Percentiles rank a stretch among this genome's conserved stretches.
phyloP scores from a whole-genome alignment of 2,797 vertebrate genomes.

The Petrocephalus sullivani region DNA sequence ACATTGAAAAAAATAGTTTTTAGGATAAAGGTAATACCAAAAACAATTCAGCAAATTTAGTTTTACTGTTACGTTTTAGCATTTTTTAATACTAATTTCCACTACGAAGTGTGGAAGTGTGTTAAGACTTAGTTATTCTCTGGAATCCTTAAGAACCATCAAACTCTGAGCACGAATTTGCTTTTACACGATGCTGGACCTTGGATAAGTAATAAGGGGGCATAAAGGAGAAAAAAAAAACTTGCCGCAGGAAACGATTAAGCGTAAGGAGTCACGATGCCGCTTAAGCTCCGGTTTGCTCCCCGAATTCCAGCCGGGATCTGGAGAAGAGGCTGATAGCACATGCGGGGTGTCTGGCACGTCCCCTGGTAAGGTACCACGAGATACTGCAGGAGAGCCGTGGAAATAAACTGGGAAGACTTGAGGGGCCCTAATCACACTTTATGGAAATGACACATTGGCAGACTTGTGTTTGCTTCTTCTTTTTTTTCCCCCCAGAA shows the following conservation, averaged over 20 bases:
- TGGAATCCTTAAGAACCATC: not conserved
- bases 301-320: not conserved
- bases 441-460: slow-evolving; percentile 79
- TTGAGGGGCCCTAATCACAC: slow-evolving; percentile 57
- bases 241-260: not conserved
- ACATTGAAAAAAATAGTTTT: not conserved
- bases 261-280: not conserved
- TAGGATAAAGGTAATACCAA: not conserved
- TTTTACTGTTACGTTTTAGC: not conserved
- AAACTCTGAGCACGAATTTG: not conserved
- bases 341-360: slow-evolving; percentile 61
- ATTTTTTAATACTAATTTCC: not conserved
- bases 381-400: slow-evolving; percentile 77
- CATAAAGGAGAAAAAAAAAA: not conserved
- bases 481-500: slow-evolving; percentile 34
- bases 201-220: not conserved
- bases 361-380: slow-evolving; percentile 77
- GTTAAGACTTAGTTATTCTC: not conserved
- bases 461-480: slow-evolving; percentile 48
- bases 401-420: slow-evolving; percentile 76
- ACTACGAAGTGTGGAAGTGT: not conserved
- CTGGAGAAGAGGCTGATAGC: slow-evolving; percentile 36
- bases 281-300: not conserved
- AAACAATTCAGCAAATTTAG: not conserved
- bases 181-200: not conserved